Evolutionary conservation across 2,888 invertebrate species (phyloP), one percentile per base, ranked within the genome.

Genomic region (Drosophila hamatofila): DNA sequence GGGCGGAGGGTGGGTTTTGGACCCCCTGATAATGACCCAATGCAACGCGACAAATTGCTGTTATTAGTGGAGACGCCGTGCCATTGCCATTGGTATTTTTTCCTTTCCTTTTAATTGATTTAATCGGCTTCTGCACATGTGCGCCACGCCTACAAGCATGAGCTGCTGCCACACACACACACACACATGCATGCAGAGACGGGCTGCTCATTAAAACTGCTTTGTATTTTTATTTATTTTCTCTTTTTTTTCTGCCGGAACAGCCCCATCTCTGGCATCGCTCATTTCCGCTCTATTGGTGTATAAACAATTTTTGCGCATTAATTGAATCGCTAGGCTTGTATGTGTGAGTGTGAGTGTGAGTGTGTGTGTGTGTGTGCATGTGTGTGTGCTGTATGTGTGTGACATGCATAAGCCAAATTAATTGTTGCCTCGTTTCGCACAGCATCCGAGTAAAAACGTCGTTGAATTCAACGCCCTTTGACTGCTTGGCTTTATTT

Each of bases 291-390:
- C 81, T 88, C 86, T 78, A 88, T 84, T 84, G 84, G 74, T 59
- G 83, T 85, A 84, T 83, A 86, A 88, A 88, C 84, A 84, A 84
- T 84, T 84, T 84, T 85, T 83, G 85, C 78, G 76, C 86, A 85
- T 84, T 83, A 83, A 83, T 83, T 83, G 83, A 87, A 87, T 83
- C 58, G 75, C 72, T 71, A 49, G 61, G 70, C 69, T 59, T 58
- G 39, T 48, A 48, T 52, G 46, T 33, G 62, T 56, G 58, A 42
- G 61, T 30, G 51, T 39, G 51, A 39, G 64, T 3, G 59, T 35
- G 49, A 12, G 27, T 1, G 52, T 42, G 58, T 9, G 69, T 52
- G 75, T 63, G 55, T 69, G 72, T 73, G 75, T 49, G 46, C 5
- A 21, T 39, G 58, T 51, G 63, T 6, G 63, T 41, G 58, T 12